phyloP scores from a whole-genome alignment of 2,113 vertebrate species.

The Sphyrna mokarran region DNA sequence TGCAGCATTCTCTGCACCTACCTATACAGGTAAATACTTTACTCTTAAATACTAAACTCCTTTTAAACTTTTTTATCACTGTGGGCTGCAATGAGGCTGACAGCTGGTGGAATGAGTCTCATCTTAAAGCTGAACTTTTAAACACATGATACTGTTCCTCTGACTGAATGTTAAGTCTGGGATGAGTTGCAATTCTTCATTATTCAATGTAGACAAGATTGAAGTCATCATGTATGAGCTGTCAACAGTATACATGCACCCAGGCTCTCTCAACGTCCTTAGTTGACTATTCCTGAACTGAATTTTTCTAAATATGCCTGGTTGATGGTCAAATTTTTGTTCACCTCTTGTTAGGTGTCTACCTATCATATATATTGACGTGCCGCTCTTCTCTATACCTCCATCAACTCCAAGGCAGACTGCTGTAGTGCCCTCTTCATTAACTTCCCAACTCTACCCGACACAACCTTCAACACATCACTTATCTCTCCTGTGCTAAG shows the following conservation, averaged over 20 bases:
- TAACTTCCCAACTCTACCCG: background rate
- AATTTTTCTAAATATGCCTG: background rate
- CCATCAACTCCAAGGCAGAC: background rate
- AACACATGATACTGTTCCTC: background rate
- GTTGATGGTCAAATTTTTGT: background rate
- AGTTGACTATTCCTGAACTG: background rate
- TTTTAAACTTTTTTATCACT: background rate
- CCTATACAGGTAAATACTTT: slow-evolving; percentile 72
- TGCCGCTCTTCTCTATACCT: background rate
- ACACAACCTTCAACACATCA: background rate
- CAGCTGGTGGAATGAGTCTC: background rate
- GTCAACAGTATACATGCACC: background rate
- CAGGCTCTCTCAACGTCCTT: background rate
- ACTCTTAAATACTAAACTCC: background rate
- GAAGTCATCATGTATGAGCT: background rate
- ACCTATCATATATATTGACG: background rate
- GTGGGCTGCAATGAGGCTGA: background rate
- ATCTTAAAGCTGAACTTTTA: background rate
- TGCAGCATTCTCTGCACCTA: slow-evolving; percentile 92
- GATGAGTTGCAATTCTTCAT: background rate
- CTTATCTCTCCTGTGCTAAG: background rate
- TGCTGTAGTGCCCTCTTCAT: background rate
- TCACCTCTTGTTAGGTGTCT: too few species aligned
- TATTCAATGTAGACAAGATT: background rate
- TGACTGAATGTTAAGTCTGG: background rate